Evolutionary conservation across 2,797 vertebrate species (phyloP).

Genomic region (Poeciliopsis gracilis): DNA sequence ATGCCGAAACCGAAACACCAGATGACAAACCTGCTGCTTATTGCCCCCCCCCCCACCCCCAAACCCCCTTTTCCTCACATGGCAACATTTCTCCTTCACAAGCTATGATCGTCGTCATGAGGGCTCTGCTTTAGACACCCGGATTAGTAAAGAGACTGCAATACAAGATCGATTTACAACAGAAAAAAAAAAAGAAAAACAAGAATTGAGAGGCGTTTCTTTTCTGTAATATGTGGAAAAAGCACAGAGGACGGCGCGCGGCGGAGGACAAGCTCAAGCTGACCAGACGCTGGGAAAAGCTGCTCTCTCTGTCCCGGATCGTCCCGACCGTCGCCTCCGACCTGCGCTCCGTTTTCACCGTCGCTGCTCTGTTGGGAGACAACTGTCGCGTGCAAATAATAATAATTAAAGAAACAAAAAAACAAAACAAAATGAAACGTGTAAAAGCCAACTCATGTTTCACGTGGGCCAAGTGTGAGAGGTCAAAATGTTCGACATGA

Average conservation of each 20-base stretch:
- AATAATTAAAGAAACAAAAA: no score
- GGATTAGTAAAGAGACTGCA: slow-evolving; percentile 34
- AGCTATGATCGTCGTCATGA: not conserved
- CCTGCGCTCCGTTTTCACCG: slow-evolving; percentile 36
- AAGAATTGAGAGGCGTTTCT: not conserved
- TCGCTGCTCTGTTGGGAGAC: not conserved
- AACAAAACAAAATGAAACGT: not conserved
- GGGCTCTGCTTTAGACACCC: slow-evolving; percentile 42
- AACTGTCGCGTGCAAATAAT: slow-evolving; percentile 7
- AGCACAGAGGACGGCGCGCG: slow-evolving; percentile 56
- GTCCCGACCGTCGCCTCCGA: slow-evolving; percentile 17
- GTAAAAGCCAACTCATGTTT: not conserved
- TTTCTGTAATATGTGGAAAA: slow-evolving; percentile 21
- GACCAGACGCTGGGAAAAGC: slow-evolving; percentile 61
- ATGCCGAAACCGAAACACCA: slow-evolving; percentile 68
- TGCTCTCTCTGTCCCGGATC: slow-evolving; percentile 30
- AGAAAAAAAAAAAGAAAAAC: slow-evolving; percentile 15
- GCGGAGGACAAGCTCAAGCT: slow-evolving; percentile 52
- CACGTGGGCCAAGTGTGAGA: not conserved
- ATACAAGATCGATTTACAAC: slow-evolving; percentile 55
- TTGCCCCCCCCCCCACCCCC: not conserved
- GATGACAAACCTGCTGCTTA: slow-evolving; percentile 31
- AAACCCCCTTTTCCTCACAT: slow-evolving; percentile 20
- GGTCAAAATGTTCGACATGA: slow-evolving; percentile 17
- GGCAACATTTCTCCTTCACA: slow-evolving; percentile 25